phyloP scores from a whole-genome alignment of 2,888 invertebrate species.

The Neoscelio sp. region DNA sequence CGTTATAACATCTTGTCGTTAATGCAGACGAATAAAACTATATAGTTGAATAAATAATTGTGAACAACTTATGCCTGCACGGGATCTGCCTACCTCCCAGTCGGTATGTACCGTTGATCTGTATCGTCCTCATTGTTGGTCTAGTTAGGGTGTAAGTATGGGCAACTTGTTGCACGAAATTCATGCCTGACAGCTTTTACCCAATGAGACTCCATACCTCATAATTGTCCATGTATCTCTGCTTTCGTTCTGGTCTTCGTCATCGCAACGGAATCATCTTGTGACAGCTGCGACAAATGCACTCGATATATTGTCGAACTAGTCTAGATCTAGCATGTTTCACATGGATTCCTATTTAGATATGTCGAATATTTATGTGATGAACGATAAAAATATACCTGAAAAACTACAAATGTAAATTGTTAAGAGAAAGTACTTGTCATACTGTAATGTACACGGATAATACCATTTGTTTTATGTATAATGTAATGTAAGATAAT shows the following conservation, averaged over 20 bases:
- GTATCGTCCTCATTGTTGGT: slow-evolving; percentile 64
- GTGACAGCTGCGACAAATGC: slow-evolving; percentile 72
- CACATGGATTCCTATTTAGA: background rate
- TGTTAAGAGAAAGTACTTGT: too few relatives aligned
- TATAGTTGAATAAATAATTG: too few relatives aligned
- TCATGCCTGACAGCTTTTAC: slow-evolving; percentile 73
- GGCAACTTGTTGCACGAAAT: slow-evolving; percentile 78
- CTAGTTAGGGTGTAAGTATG: slow-evolving; percentile 71
- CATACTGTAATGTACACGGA: too few relatives aligned
- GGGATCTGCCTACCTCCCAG: slow-evolving; percentile 38
- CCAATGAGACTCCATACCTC: slow-evolving; percentile 69
- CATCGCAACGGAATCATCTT: slow-evolving; percentile 77
- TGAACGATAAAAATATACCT: too few relatives aligned
- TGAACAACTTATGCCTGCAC: slow-evolving; percentile 65
- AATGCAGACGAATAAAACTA: too few relatives aligned
- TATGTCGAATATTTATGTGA: background rate
- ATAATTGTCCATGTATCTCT: slow-evolving; percentile 69
- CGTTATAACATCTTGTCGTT: too few relatives aligned
- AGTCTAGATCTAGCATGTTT: slow-evolving; percentile 9
- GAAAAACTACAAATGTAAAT: too few relatives aligned
- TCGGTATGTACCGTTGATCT: slow-evolving; percentile 33
- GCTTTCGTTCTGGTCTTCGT: slow-evolving; percentile 68
- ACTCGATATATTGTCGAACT: slow-evolving; percentile 48
- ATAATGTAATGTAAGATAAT: too few relatives aligned
- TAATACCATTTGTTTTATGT: too few relatives aligned